These are phyloP conservation scores for Catostomus latipinnis DNA, from an alignment of 2,797 vertebrate species.

Conservation along the genomic window DNA sequence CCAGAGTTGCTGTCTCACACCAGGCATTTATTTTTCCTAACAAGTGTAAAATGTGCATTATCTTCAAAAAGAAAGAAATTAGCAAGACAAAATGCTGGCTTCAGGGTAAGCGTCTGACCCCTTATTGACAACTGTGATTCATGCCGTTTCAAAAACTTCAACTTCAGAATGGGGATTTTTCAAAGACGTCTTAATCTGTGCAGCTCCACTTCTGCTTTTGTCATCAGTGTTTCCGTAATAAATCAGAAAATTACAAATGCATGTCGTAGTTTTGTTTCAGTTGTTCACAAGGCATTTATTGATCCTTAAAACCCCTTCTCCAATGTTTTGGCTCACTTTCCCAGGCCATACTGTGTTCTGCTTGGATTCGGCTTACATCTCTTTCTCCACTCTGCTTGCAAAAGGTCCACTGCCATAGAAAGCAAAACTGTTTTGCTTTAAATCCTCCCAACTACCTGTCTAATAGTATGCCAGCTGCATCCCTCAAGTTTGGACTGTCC, in stretches of 20 bases:
- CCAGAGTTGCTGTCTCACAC: constrained; percentile 45
- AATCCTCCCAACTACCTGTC: constrained; percentile 72
- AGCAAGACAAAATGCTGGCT: not conserved
- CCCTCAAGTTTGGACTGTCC: constrained; percentile 45
- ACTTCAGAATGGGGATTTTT: constrained; percentile 40
- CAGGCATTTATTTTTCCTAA: constrained; percentile 45
- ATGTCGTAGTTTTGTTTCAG: constrained; percentile 49
- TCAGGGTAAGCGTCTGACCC: not conserved
- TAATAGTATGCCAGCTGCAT: constrained; percentile 63
- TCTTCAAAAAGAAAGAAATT: constrained; percentile 52
- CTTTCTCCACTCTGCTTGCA: constrained; percentile 50
- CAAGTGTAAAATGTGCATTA: constrained; percentile 35
- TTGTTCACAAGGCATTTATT: constrained; percentile 48
- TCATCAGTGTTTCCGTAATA: constrained; percentile 48
- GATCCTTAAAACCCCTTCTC: constrained; percentile 50
- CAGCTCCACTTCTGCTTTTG: constrained; percentile 43
- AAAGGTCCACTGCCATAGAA: constrained; percentile 59
- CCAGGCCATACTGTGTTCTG: constrained; percentile 58
- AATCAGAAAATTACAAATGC: constrained; percentile 48
- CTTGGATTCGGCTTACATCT: constrained; percentile 65
- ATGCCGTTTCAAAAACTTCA: constrained; percentile 23
- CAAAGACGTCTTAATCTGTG: constrained; percentile 30
- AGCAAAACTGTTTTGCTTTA: constrained; percentile 51
- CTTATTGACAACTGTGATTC: constrained; percentile 15
- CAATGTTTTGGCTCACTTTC: constrained; percentile 64